Evolutionary conservation across 2,888 invertebrate species (phyloP).

Genomic region (Tinea semifulvella): DNA sequence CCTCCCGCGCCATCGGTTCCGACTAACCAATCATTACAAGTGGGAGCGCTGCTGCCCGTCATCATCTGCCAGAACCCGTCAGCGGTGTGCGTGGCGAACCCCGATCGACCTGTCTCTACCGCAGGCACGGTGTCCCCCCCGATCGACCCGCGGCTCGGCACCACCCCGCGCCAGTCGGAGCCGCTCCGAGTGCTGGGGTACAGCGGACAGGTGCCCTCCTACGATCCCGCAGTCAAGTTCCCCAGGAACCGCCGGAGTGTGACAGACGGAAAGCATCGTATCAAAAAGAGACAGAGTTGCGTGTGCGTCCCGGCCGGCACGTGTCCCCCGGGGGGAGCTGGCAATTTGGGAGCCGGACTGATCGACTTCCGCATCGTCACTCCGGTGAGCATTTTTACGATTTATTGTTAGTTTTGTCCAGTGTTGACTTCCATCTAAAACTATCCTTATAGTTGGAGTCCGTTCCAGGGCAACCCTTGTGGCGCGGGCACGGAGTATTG

Average conservation of each 20-base stretch:
- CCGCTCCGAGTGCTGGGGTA: constrained; percentile 40
- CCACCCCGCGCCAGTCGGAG: constrained; percentile 41
- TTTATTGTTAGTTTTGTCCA: constrained; percentile 8
- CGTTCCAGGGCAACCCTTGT: constrained; percentile 25
- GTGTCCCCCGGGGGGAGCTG: constrained; percentile 30
- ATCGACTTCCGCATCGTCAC: constrained; percentile 71
- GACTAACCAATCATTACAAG: constrained; percentile 23
- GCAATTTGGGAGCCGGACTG: constrained; percentile 60
- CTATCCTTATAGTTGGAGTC: too few relatives aligned
- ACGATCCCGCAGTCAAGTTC: constrained; percentile 44
- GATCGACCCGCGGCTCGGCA: constrained; percentile 58
- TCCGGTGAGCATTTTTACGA: constrained; percentile 45
- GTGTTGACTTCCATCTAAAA: background rate
- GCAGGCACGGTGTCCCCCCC: constrained; percentile 41
- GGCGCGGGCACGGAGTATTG: constrained; percentile 52
- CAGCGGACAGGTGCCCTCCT: constrained; percentile 37
- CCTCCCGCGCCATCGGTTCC: constrained; percentile 10
- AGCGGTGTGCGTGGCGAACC: constrained; percentile 53
- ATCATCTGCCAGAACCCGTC: constrained; percentile 51
- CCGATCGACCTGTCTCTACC: constrained; percentile 36
- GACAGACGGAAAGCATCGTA: constrained; percentile 33
- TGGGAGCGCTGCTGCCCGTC: constrained; percentile 43
- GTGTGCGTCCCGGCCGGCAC: constrained; percentile 46
- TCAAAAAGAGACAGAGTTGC: constrained; percentile 50
- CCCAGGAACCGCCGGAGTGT: constrained; percentile 34